Evolutionary conservation across 1,140 invertebrate genomes (phyloP).

Genomic region (Cotesia glomerata): DNA sequence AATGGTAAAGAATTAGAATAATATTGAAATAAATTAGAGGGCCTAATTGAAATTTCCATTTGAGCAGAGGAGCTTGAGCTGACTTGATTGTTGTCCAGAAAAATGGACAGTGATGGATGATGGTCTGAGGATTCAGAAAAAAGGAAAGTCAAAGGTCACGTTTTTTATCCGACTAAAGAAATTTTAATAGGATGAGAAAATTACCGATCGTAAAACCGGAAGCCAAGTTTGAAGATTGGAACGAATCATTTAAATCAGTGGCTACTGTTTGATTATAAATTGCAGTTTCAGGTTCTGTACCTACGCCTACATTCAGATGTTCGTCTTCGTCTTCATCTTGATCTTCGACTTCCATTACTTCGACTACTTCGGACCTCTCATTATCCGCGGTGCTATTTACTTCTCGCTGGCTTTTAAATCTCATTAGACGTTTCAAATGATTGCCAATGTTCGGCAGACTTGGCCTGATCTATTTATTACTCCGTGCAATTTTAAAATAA

Average conservation of each 20-base stretch:
- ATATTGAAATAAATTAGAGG: slow-evolving; percentile 4
- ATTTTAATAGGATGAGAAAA: background rate
- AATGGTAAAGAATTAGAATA: background rate
- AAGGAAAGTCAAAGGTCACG: no score
- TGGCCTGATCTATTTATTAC: slow-evolving; percentile 47
- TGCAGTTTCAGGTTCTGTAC: background rate
- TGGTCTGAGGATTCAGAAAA: background rate
- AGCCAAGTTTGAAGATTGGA: background rate
- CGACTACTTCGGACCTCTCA: background rate
- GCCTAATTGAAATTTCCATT: slow-evolving; percentile 17
- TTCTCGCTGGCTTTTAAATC: slow-evolving; percentile 30
- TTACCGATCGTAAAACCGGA: background rate
- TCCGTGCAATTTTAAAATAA: background rate
- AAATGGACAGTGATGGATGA: background rate
- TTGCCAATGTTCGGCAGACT: slow-evolving; percentile 40
- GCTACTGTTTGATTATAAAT: background rate
- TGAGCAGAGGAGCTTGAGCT: slow-evolving; percentile 1
- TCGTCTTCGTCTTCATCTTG: background rate
- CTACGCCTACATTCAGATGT: no score
- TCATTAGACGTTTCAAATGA: slow-evolving; percentile 44
- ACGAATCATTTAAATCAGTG: slow-evolving; percentile 1
- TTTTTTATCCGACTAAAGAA: background rate
- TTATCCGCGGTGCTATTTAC: slow-evolving; percentile 20
- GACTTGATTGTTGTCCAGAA: background rate
- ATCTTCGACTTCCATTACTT: background rate